phyloP scores from a whole-genome alignment of 2,888 invertebrate species.

The Amphipoea lucens region DNA sequence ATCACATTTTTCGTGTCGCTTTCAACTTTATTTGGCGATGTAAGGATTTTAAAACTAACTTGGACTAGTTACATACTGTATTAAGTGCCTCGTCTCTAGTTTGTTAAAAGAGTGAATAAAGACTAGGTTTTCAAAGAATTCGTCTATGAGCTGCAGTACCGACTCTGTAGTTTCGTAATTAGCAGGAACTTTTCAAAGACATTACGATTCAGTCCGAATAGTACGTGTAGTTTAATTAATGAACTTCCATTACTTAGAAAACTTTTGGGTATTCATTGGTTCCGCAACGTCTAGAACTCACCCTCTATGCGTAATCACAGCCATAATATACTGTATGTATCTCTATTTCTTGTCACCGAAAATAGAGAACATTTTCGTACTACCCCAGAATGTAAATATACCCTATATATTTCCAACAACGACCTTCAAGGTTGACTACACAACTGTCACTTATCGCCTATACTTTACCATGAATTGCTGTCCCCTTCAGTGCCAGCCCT shows the following conservation, averaged over 20 bases:
- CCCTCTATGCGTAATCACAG: slow-evolving; percentile 4
- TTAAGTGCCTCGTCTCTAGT: too few species aligned
- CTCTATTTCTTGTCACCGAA: slow-evolving; percentile 20
- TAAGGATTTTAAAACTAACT: neutral
- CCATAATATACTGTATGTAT: slow-evolving; percentile 18
- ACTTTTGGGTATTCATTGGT: slow-evolving; percentile 5
- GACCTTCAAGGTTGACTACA: slow-evolving; percentile 52
- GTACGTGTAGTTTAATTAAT: slow-evolving; percentile 9
- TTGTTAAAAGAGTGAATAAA: neutral
- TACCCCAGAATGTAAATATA: slow-evolving; percentile 43
- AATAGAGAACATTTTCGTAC: slow-evolving; percentile 45
- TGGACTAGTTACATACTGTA: neutral
- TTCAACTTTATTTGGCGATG: neutral
- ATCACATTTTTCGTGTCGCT: neutral
- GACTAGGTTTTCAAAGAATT: slow-evolving; percentile 8
- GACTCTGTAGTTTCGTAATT: slow-evolving; percentile 1
- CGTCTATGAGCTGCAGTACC: neutral
- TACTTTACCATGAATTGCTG: slow-evolving; percentile 55
- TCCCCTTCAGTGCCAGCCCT: slow-evolving; percentile 59
- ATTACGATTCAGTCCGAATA: neutral
- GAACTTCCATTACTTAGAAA: neutral
- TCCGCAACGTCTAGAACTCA: neutral
- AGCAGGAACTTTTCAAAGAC: slow-evolving; percentile 21
- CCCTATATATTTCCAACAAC: slow-evolving; percentile 41
- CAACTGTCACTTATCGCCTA: slow-evolving; percentile 56